phyloP scores from a whole-genome alignment of 2,797 vertebrate genomes.

The Typhlichthys subterraneus region DNA sequence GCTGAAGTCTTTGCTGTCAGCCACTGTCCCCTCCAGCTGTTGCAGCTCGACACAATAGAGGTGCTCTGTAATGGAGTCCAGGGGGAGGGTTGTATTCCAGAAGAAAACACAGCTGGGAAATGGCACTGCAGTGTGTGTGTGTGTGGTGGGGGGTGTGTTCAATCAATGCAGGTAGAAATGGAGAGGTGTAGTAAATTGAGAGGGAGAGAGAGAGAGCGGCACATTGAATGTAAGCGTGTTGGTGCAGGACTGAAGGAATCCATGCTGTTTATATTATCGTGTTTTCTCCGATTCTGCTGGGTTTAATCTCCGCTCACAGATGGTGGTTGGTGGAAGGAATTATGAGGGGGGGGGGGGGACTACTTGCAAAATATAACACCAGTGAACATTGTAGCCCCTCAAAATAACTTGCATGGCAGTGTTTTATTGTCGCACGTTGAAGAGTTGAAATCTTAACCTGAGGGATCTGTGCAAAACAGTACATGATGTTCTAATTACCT shows the following conservation, averaged over 20 bases:
- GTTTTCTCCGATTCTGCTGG: neutral
- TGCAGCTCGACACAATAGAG: conserved; percentile 39
- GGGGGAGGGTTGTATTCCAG: conserved; percentile 28
- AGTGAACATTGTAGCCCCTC: too few relatives aligned
- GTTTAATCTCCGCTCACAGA: conserved; percentile 21
- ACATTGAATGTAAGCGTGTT: conserved; percentile 13
- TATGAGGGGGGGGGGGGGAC: neutral
- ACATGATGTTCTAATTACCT: neutral
- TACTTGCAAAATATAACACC: too few relatives aligned
- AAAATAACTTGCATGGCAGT: too few relatives aligned
- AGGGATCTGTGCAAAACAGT: too few relatives aligned
- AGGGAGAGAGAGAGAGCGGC: neutral
- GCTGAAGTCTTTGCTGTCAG: conserved; percentile 19
- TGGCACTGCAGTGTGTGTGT: conserved; percentile 32
- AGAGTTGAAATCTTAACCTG: too few relatives aligned
- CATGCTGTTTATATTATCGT: conserved; percentile 1
- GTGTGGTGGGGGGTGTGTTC: conserved; percentile 17
- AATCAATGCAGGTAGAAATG: conserved; percentile 48
- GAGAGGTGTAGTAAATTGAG: conserved; percentile 34
- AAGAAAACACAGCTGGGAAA: conserved; percentile 43
- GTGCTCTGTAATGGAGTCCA: conserved; percentile 39
- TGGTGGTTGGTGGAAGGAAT: neutral
- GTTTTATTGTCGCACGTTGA: too few relatives aligned
- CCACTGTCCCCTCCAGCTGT: conserved; percentile 38
- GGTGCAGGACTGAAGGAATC: conserved; percentile 16